Evolutionary conservation across 2,797 vertebrate genomes (phyloP), one percentile per base, ranked within the genome.

Genomic region (Onychomys leucogaster): DNA sequence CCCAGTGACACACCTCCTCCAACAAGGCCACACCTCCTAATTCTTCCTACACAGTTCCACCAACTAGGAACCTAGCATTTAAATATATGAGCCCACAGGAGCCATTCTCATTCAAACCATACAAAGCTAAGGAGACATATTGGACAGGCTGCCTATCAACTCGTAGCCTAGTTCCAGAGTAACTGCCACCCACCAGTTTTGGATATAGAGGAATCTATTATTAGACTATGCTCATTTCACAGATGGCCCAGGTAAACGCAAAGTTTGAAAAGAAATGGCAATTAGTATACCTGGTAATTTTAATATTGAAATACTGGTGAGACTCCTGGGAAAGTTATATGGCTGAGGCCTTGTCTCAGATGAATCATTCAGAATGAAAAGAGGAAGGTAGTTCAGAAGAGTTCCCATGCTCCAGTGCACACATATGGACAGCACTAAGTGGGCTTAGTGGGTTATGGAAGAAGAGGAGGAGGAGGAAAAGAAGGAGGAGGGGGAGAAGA

Each of bases 151-250:
- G 41, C 98, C 99, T 46, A 97, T 99, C 61, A 98, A 97, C 84
- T 98, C 99, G 17, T 98, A 98, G 89, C 65, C 91, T 21, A 81
- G 90, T 57, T 96, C 95, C 73, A 99, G 98, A 94, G 93, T 98
- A 21, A 94, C 90, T 41, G 59, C 97, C 9, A 80, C 98, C 65
- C 98, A 99, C n/a, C 98, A 99, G 0, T 98, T 99, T 92, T 98
- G 98, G 93, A 91, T 99, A 69, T 99, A 99, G 0, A 98, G 6
- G 98, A 99, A 99, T 97, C 99, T 92, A 21, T 98, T 99, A 85
- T 96, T 99, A 94, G 99, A 99, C 85, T 98, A 98, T 96, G 98
- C 99, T n/a, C 99, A 99, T 99, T 99, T 98, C 99, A 34, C 99
- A 99, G 98, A 99, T 99, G 98, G 99, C 99, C 0, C 98, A 98